Evolutionary conservation across 2,113 vertebrate genomes (phyloP), one percentile per base, ranked within the genome.

Genomic region (Noctilio leporinus): DNA sequence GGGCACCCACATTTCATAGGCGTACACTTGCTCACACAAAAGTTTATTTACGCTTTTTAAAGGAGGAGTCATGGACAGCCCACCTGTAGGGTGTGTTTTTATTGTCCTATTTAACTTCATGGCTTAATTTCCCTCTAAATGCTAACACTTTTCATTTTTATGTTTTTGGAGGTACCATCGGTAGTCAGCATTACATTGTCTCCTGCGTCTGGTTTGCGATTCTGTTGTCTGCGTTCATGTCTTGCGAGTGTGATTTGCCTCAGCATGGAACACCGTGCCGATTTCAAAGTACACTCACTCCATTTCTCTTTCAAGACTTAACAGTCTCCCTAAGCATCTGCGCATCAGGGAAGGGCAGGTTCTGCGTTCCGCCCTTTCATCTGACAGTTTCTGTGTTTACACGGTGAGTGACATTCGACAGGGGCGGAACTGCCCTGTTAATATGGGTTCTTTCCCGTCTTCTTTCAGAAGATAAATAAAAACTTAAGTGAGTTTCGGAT

Each of bases 381-480:
- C 57, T 96, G 88, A 97, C 95, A 92, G 95, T 96, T 86, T 92
- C 64, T 75, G 69, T 96, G 89, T 95, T 97, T 97, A 94, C 26
- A 78, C 24, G 49, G 40, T 87, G 86, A 89, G 20, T 90, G 95
- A 87, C 83, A 85, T 93, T 89, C 83, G 43, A 77, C 14, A 10
- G 20, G 45, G 22, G 93, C 15, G 38, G 43, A 93, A 87, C 76
- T 55, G 65, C 20, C 40, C 49, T 65, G 33, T 73, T 70, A 96
- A 92, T 92, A 91, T 86, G 22, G 26, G 51, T 49, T 72, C 7
- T 43, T 93, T 84, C 33, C 1, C 15, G 12, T 81, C 10, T 81
- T 84, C 5, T 75, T 95, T 91, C 19, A 59, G 5, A 84, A 28
- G 83, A 53, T 38, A 91, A 88, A 76, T 72, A 65, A 85, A 91